These are phyloP conservation scores for Mormoops blainvillei DNA, from an alignment of 2,113 vertebrate genomes.

Conservation along the genomic window DNA sequence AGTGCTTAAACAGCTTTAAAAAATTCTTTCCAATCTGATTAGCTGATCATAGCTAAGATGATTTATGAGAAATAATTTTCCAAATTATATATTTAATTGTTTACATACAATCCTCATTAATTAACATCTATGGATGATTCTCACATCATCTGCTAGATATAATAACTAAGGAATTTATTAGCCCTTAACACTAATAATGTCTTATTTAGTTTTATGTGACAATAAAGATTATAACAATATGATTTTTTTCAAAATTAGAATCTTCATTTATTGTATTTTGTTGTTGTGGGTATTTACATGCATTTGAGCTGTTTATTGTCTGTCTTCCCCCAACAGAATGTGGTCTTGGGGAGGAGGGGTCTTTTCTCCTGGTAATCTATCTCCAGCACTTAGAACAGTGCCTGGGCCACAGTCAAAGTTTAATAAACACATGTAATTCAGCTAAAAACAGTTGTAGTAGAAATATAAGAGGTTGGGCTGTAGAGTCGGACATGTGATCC, in stretches of 20 bases:
- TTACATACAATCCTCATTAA: background rate
- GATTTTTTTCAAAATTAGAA: background rate
- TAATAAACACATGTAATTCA: background rate
- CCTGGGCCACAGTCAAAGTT: background rate
- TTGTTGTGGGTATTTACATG: background rate
- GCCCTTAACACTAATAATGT: background rate
- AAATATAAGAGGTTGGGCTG: background rate
- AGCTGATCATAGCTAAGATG: background rate
- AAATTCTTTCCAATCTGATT: background rate
- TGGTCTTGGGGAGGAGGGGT: background rate
- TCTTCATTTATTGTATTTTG: background rate
- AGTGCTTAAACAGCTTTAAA: background rate
- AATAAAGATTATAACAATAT: background rate
- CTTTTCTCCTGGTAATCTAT: background rate
- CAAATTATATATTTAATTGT: background rate
- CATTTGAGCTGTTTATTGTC: background rate
- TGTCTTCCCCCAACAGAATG: background rate
- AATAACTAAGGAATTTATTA: background rate
- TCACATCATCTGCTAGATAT: background rate
- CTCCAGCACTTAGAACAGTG: background rate
- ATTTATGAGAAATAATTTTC: constrained; percentile 5
- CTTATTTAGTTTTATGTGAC: background rate
- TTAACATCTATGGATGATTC: background rate
- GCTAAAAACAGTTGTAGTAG: background rate
- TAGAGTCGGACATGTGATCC: background rate